phyloP scores from a whole-genome alignment of 2,888 invertebrate genomes.

The Brachylomia viminalis region DNA sequence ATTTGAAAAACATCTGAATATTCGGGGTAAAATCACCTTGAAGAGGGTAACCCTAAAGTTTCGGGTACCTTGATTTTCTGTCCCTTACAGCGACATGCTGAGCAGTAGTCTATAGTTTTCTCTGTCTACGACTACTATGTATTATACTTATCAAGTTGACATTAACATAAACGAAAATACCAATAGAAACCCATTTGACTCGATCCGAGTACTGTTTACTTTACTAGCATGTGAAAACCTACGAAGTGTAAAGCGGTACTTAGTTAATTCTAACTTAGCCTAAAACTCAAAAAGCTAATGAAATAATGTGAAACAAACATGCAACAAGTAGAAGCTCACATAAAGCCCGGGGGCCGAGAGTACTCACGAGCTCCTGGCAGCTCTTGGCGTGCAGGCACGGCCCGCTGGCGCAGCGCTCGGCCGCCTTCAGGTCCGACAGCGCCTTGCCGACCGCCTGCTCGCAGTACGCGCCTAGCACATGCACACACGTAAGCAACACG shows the following conservation, averaged over 20 bases:
- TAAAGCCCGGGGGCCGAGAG: background rate
- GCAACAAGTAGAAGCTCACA: slow-evolving; percentile 34
- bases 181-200: background rate
- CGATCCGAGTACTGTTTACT: no score
- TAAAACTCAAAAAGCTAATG: slow-evolving; percentile 11
- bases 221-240: background rate
- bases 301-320: slow-evolving; percentile 3
- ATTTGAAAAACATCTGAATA: no score
- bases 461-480: slow-evolving; percentile 88
- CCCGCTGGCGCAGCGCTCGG: slow-evolving; percentile 86
- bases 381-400: slow-evolving; percentile 91
- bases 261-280: background rate
- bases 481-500: slow-evolving; percentile 68
- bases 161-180: background rate
- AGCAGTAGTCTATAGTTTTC: no score
- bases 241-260: background rate
- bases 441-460: slow-evolving; percentile 87
- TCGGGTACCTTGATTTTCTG: no score
- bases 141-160: background rate
- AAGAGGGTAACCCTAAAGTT: no score
- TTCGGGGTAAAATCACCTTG: no score
- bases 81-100: no score
- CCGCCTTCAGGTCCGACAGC: slow-evolving; percentile 82
- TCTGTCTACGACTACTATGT: no score
- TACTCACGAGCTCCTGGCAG: slow-evolving; percentile 92